Conservation (phyloP, 2,797 vertebrate genomes). For the Mareca penelope region DNA sequence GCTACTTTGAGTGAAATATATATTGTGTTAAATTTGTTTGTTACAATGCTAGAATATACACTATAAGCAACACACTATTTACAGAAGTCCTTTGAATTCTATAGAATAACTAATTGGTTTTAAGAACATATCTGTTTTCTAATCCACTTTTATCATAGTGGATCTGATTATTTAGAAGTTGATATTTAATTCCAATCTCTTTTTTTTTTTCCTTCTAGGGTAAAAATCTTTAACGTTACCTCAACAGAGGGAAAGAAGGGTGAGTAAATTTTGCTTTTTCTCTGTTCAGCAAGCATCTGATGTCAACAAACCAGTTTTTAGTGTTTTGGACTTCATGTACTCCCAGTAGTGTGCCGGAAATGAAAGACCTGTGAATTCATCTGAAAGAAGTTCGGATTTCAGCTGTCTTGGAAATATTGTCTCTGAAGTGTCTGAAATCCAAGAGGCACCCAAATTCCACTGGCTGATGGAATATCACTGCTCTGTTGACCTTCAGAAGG, state of each 20-base stretch:
- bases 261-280: neutral
- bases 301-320: neutral
- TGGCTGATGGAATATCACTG: neutral
- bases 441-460: neutral
- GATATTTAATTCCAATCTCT: neutral
- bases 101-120: neutral
- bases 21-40: neutral
- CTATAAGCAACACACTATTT: neutral
- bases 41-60: neutral
- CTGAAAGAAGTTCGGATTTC: neutral
- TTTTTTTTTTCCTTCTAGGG: neutral
- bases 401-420: neutral
- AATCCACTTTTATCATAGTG: neutral
- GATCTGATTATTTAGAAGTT: neutral
- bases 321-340: neutral
- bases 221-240: neutral
- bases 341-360: neutral
- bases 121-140: neutral
- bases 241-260: neutral
- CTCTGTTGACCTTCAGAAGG: neutral
- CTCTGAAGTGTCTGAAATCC: neutral
- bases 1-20: neutral
- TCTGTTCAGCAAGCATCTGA: neutral
- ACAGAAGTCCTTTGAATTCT: neutral
- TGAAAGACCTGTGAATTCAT: neutral